Conservation (phyloP, 2,113 vertebrate species). For the Sterna hirundo region DNA sequence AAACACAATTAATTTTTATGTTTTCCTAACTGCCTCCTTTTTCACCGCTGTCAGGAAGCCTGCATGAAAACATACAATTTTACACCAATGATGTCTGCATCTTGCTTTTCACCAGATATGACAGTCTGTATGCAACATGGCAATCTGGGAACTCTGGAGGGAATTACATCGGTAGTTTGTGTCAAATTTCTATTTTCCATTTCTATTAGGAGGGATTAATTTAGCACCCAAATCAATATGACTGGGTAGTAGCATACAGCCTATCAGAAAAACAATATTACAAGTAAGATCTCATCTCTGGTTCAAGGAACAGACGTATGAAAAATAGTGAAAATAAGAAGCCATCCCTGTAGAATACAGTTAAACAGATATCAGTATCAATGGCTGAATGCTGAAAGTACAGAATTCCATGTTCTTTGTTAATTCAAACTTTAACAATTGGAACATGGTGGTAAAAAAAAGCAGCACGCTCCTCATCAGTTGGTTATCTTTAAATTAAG, state of each 20-base stretch:
- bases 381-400: not conserved
- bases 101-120: slow-evolving; percentile 4
- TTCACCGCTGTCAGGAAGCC: not conserved
- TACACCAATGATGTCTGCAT: not conserved
- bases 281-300: not conserved
- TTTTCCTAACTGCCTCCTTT: slow-evolving; percentile 5
- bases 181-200: slow-evolving; percentile 12
- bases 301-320: not conserved
- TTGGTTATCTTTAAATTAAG: not conserved
- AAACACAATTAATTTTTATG: not conserved
- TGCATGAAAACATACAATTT: slow-evolving; percentile 5
- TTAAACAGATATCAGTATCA: not conserved
- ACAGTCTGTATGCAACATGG: not conserved
- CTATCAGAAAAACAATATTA: not conserved
- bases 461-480: not conserved
- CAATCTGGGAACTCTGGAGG: not conserved
- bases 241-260: not conserved
- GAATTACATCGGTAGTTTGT: slow-evolving; percentile 6
- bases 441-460: not conserved
- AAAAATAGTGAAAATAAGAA: not conserved
- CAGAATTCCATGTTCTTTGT: not conserved
- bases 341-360: not conserved
- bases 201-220: slow-evolving; percentile 36
- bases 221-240: slow-evolving; percentile 14
- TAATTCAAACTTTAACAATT: not conserved